Evolutionary conservation across 1,140 invertebrate genomes (phyloP).

Genomic region (Coelopa frigida): DNA sequence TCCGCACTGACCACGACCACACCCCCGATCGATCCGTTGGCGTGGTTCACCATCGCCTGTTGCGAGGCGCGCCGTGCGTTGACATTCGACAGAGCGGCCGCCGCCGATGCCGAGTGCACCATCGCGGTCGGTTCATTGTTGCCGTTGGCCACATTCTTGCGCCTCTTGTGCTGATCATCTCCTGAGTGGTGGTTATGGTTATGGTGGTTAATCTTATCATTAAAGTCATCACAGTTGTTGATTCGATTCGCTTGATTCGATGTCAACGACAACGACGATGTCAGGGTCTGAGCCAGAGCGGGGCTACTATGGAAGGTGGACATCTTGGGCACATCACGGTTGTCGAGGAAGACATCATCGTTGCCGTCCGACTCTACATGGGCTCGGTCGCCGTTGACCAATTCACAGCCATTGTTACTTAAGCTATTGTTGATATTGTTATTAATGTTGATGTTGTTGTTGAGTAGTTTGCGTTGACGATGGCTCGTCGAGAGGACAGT

Average conservation of each 20-base stretch:
- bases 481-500: constrained; percentile 27
- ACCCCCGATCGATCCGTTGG: too few relatives aligned
- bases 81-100: neutral
- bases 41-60: constrained; percentile 8
- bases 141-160: constrained; percentile 22
- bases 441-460: constrained; percentile 18
- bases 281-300: constrained; percentile 24
- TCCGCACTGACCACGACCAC: too few relatives aligned
- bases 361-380: too few relatives aligned
- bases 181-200: constrained; percentile 29
- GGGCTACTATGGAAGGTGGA: constrained; percentile 24
- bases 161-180: constrained; percentile 13
- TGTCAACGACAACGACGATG: constrained; percentile 22
- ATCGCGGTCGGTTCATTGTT: constrained; percentile 5
- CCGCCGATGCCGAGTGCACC: constrained; percentile 15
- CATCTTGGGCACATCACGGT: constrained; percentile 7
- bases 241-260: constrained; percentile 39
- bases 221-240: constrained; percentile 33
- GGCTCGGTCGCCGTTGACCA: constrained; percentile 4
- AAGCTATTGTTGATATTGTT: constrained; percentile 34
- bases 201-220: constrained; percentile 16
- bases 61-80: constrained; percentile 1
- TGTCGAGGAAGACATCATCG: constrained; percentile 13
- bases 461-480: constrained; percentile 34
- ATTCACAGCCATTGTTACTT: constrained; percentile 18